These are phyloP conservation scores for Brachionus plicatilis DNA, from an alignment of 1,140 invertebrate genomes.

Conservation along the genomic window DNA sequence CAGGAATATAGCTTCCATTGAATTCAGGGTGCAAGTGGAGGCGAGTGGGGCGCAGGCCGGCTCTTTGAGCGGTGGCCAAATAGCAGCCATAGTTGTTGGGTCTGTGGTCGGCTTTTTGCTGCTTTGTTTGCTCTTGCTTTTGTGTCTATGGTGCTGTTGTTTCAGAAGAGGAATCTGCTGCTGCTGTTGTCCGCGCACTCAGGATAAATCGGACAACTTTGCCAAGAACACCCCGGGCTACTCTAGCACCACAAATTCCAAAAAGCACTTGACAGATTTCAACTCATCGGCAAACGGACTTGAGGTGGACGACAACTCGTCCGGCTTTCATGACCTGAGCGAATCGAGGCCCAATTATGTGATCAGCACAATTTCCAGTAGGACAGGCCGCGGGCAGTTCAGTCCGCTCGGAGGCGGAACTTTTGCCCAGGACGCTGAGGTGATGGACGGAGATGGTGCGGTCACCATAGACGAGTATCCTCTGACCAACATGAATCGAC, in stretches of 20 bases:
- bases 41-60: neutral
- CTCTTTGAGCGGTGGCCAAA: neutral
- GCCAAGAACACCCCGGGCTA: neutral
- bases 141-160: slow-evolving; percentile 21
- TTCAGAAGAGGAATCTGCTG: neutral
- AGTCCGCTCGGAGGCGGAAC: neutral
- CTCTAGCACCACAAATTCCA: slow-evolving; percentile 2
- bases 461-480: neutral
- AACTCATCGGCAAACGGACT: neutral
- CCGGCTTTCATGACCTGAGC: slow-evolving; percentile 26
- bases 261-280: slow-evolving; percentile 1
- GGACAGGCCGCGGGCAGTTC: neutral
- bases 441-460: neutral
- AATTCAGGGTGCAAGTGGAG: neutral
- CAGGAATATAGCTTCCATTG: neutral
- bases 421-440: neutral
- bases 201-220: neutral
- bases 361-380: slow-evolving; percentile 6
- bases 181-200: neutral
- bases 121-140: neutral
- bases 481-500: neutral
- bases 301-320: slow-evolving; percentile 9
- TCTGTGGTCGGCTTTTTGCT: neutral
- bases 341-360: slow-evolving; percentile 20
- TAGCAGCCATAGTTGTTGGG: slow-evolving; percentile 30